Conservation (phyloP, 2,113 vertebrate genomes). For the Callopanchax toddi region DNA sequence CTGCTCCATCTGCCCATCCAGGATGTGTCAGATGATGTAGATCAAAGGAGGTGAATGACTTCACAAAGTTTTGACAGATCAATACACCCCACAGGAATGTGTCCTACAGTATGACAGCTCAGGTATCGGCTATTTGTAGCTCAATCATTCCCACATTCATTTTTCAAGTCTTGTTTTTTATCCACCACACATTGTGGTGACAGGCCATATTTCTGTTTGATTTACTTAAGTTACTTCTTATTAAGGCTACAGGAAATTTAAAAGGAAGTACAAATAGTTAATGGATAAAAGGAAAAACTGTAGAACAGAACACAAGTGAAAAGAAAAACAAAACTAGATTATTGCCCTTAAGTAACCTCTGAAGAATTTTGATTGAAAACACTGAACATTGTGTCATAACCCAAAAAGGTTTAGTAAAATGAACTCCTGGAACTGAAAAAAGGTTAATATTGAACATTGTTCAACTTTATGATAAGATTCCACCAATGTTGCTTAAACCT, state of each 20-base stretch:
- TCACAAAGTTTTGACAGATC: conserved; percentile 51
- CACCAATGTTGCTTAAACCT: too few species aligned
- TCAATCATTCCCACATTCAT: conserved; percentile 6
- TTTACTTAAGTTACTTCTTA: conserved; percentile 15
- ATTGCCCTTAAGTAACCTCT: too few species aligned
- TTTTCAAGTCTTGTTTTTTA: conserved; percentile 1
- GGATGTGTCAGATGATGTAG: conserved; percentile 37
- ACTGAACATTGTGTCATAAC: too few species aligned
- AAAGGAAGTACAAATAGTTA: background rate
- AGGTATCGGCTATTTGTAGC: conserved; percentile 16
- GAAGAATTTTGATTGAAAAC: too few species aligned
- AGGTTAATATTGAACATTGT: too few species aligned
- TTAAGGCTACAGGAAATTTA: background rate
- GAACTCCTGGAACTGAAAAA: too few species aligned
- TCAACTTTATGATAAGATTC: too few species aligned
- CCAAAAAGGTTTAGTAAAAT: too few species aligned
- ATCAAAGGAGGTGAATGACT: conserved; percentile 36
- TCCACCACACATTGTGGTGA: background rate
- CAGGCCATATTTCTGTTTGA: conserved; percentile 6
- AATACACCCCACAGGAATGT: conserved; percentile 26
- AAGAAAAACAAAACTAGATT: conserved; percentile 13
- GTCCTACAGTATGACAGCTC: conserved; percentile 24
- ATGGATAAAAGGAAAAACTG: conserved; percentile 1
- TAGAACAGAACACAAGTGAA: background rate
- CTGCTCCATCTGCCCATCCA: conserved; percentile 22